Conservation (phyloP, 2,113 vertebrate species). For the Aegypius monachus region DNA sequence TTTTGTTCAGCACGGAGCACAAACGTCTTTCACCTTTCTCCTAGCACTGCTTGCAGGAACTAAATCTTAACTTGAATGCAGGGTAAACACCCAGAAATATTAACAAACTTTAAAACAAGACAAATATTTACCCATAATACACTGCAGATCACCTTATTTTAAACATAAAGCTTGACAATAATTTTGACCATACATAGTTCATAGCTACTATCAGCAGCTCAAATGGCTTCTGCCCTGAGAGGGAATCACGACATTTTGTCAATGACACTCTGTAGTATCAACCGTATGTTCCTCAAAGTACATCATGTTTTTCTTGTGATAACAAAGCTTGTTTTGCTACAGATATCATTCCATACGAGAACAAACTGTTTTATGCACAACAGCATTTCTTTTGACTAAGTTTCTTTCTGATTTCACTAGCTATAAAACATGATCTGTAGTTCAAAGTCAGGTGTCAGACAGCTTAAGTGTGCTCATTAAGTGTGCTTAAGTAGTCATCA, state of each 20-base stretch:
- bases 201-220: background rate
- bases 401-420: background rate
- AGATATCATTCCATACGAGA: background rate
- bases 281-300: background rate
- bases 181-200: background rate
- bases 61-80: background rate
- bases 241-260: background rate
- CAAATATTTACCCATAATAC: conserved; percentile 3
- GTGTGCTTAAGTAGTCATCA: background rate
- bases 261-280: background rate
- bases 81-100: background rate
- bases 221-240: background rate
- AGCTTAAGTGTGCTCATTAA: background rate
- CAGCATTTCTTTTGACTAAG: background rate
- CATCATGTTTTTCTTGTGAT: background rate
- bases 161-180: background rate
- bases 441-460: background rate
- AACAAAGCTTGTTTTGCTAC: background rate
- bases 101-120: background rate
- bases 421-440: background rate
- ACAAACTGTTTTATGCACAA: background rate
- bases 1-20: background rate
- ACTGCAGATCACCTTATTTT: background rate
- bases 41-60: background rate
- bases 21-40: background rate